Base-by-base conservation (phyloP, 2,797 vertebrate genomes). In the Rhinogobio ventralis region DNA sequence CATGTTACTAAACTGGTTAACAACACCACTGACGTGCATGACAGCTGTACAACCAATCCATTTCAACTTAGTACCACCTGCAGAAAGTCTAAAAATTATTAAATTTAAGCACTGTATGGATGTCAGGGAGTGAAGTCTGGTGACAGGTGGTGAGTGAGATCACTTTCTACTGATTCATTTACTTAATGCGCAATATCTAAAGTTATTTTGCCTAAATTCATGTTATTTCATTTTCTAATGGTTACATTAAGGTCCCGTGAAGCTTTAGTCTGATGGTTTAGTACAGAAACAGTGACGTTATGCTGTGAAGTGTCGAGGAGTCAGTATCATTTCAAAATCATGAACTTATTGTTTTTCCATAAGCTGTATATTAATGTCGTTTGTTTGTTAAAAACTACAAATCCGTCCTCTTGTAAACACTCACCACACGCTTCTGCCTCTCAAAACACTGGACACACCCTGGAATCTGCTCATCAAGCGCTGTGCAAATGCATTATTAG, bases 361-460 rank as follows among this genome's bases (percentile, higher is more conserved):
- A 10, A 7, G 13, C 20, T 72, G 53, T 36, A 28, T 5, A 20
- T 25, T 20, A 17, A 28, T 10, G 1, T 49, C 19, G 55, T 73
- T 4, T 64, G 28, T 33, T 19, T 64, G 42, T 57, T 10, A 2
- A 0, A 23, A 46, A 68, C 23, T 11, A 28, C 6, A 28, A 82
- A 17, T 66, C 46, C 20, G 28, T 23, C 55, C 28, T 36, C 28
- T 74, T 74, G 81, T 55, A 57, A 84, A 60, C 74, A 78, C 62
- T 77, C 82, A 78, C 74, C 53, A 57, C n/a, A 20, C 36, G 17
- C 49, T 57, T 20, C 64, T 69, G 19, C 11, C 25, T 45, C 3
- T 57, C 73, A 68, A 77, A 84, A 68, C 19, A 68, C 62, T 7
- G n/a, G 17, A 68, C 46, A 68, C 57, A 36, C 57, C 6, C 51